Conservation (phyloP, 2,888 invertebrate species). For the Crepidodera aurea region DNA sequence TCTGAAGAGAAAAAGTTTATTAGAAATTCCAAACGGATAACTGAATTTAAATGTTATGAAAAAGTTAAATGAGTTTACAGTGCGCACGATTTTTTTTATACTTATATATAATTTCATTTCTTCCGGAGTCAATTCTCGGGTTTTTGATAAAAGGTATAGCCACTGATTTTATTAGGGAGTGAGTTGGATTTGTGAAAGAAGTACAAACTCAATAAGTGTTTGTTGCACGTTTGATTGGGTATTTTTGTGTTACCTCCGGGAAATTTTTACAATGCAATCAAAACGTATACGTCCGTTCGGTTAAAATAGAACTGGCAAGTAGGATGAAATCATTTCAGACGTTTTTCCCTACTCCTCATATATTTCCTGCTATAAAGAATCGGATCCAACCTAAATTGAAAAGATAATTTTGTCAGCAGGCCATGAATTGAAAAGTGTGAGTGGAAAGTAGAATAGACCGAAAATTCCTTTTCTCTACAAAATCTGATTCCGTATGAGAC, state of each 20-base stretch:
- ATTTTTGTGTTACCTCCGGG: slow-evolving; percentile 62
- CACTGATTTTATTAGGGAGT: slow-evolving; percentile 58
- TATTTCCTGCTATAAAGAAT: slow-evolving; percentile 17
- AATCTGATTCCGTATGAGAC: slow-evolving; percentile 6
- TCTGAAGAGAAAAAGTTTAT: slow-evolving; percentile 21
- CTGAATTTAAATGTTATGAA: slow-evolving; percentile 25
- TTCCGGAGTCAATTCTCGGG: slow-evolving; percentile 43
- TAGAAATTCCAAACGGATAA: slow-evolving; percentile 25
- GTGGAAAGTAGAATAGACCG: slow-evolving; percentile 15
- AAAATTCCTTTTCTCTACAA: slow-evolving; percentile 14
- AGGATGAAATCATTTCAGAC: slow-evolving; percentile 29
- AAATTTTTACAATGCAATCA: slow-evolving; percentile 60
- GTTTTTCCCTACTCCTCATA: slow-evolving; percentile 21
- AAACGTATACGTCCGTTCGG: slow-evolving; percentile 53
- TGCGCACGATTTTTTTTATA: slow-evolving; percentile 22
- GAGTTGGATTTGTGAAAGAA: slow-evolving; percentile 57
- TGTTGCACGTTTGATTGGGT: slow-evolving; percentile 62
- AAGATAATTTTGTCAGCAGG: slow-evolving; percentile 26
- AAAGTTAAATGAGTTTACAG: slow-evolving; percentile 30
- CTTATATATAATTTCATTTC: slow-evolving; percentile 21
- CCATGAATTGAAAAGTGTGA: slow-evolving; percentile 21
- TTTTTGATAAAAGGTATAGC: slow-evolving; percentile 49
- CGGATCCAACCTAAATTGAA: slow-evolving; percentile 21
- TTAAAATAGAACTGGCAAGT: slow-evolving; percentile 42
- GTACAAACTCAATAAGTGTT: slow-evolving; percentile 62